A percentile compares a stretch with the other conserved stretches of the same genome.
Conservation (phyloP, 92 coral and sea anemone genomes). For the Epizoanthus illoricatus region DNA sequence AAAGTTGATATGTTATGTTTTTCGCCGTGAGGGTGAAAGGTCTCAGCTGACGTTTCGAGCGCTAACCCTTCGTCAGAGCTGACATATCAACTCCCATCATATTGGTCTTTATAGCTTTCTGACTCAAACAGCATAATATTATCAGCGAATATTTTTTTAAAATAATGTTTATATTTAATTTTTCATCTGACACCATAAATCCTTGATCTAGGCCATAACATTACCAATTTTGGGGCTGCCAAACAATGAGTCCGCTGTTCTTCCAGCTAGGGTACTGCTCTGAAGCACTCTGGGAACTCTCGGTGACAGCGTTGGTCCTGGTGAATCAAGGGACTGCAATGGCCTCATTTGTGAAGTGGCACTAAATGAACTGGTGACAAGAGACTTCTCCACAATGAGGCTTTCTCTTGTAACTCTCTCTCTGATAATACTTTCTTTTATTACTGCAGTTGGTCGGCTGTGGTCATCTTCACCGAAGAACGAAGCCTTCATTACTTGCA, state of each 20-base stretch:
- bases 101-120: too few species aligned
- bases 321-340: constrained; percentile 36
- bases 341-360: constrained; percentile 43
- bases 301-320: constrained; percentile 66
- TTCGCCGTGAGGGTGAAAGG: too few species aligned
- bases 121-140: too few species aligned
- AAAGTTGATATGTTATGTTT: too few species aligned
- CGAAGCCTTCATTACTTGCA: constrained; percentile 99
- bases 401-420: constrained; percentile 30
- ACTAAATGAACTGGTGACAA: constrained; percentile 42
- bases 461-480: constrained; percentile 86
- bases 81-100: too few species aligned
- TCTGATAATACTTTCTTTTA: constrained; percentile 8
- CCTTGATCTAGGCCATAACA: background rate
- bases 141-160: too few species aligned
- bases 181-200: too few species aligned
- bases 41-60: too few species aligned
- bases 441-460: constrained; percentile 10
- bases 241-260: constrained; percentile 62
- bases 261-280: constrained; percentile 38
- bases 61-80: too few species aligned
- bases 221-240: constrained; percentile 84
- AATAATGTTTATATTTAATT: too few species aligned
- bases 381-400: constrained; percentile 49
- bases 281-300: constrained; percentile 51